A percentile compares a stretch with the other conserved stretches of the same genome.
Evolutionary conservation across 1,140 invertebrate genomes (phyloP).

Genomic region (Apis laboriosa): DNA sequence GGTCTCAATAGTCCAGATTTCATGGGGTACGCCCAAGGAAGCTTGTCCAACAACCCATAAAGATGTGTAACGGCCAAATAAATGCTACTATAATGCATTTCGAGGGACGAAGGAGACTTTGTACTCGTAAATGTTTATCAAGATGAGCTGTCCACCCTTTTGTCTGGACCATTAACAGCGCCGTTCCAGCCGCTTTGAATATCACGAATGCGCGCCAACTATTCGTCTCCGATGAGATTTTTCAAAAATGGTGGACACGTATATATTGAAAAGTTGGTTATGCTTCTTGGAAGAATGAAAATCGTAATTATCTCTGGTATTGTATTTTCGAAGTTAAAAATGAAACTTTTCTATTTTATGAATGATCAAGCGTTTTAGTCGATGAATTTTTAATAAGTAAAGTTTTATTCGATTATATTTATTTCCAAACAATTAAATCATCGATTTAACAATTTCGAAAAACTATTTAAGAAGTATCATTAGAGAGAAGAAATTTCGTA

Average conservation of each 20-base stretch:
- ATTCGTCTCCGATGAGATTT: background rate
- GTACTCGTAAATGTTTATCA: slow-evolving; percentile 48
- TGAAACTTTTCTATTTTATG: too few relatives aligned
- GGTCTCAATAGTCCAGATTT: slow-evolving; percentile 36
- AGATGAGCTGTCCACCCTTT: slow-evolving; percentile 22
- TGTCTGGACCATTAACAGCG: slow-evolving; percentile 12
- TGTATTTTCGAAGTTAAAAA: too few relatives aligned
- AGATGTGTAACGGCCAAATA: slow-evolving; percentile 40
- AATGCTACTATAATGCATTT: slow-evolving; percentile 46
- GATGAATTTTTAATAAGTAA: too few relatives aligned
- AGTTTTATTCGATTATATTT: too few relatives aligned
- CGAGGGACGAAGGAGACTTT: slow-evolving; percentile 8
- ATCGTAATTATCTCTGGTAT: background rate
- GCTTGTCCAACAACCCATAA: slow-evolving; percentile 43
- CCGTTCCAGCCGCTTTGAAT: background rate
- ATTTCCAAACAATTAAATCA: too few relatives aligned
- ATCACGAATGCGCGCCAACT: background rate
- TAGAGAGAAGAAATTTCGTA: background rate
- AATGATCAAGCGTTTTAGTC: too few relatives aligned
- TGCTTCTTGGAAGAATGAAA: background rate
- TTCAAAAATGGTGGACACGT: background rate
- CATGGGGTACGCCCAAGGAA: slow-evolving; percentile 20
- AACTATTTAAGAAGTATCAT: too few relatives aligned
- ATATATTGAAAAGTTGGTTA: background rate
- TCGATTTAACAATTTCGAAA: too few relatives aligned